A percentile compares a stretch with the other conserved stretches of the same genome.
Evolutionary conservation across 2,797 vertebrate genomes (phyloP).

Genomic region (Rhinatrema bivittatum): DNA sequence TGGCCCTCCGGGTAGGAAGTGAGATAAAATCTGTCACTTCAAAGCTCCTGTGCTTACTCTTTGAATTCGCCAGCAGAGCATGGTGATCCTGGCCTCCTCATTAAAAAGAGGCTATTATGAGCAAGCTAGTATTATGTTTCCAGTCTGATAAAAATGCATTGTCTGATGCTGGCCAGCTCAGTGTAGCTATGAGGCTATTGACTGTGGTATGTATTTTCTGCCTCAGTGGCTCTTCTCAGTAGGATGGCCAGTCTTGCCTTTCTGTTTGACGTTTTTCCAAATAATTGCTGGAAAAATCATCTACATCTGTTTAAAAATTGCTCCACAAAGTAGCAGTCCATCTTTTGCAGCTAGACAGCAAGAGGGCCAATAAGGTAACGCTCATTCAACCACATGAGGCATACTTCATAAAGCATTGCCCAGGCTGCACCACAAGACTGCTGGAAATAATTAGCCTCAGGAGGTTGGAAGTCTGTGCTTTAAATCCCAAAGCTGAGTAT

Average conservation of each 20-base stretch:
- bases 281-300: conserved; percentile 53
- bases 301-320: conserved; percentile 47
- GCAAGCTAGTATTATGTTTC: conserved; percentile 29
- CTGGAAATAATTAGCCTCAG: conserved; percentile 55
- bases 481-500: conserved; percentile 35
- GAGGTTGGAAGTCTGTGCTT: conserved; percentile 38
- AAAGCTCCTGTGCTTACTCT: conserved; percentile 24
- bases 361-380: conserved; percentile 40
- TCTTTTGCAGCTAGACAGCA: conserved; percentile 38
- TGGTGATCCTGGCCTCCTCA: conserved; percentile 18
- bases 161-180: conserved; percentile 38
- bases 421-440: conserved; percentile 39
- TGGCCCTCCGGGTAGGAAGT: conserved; percentile 30
- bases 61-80: conserved; percentile 25
- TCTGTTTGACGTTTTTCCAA: conserved; percentile 47
- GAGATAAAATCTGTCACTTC: conserved; percentile 31
- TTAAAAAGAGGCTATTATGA: conserved; percentile 30
- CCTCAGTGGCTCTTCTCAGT: conserved; percentile 46
- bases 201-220: conserved; percentile 36
- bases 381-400: conserved; percentile 39
- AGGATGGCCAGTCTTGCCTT: conserved; percentile 37
- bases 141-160: conserved; percentile 24
- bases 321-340: conserved; percentile 34
- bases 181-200: conserved; percentile 17
- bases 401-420: conserved; percentile 48